Evolutionary conservation across 2,797 vertebrate species (phyloP), one percentile per base, ranked within the genome.

Genomic region (Oophaga sylvatica): DNA sequence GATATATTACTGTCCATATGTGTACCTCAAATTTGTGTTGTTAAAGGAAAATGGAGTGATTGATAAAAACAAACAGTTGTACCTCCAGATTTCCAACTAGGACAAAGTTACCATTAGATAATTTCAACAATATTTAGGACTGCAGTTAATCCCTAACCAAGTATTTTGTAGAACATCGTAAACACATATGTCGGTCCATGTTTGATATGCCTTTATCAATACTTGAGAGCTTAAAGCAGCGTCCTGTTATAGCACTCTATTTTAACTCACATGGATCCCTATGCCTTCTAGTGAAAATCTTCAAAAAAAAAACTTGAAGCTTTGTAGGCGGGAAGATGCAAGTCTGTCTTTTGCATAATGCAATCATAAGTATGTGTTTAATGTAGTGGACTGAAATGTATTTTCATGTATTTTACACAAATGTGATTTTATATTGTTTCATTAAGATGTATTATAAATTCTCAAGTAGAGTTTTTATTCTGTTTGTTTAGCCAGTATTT

Each of bases 401-500:
- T 96, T 95, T 96, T 96, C 96, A 31, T 96, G 95, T 98, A 95
- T 95, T 96, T 96, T 95, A 96, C 95, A 96, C 96, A 96, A 96
- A 97, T 97, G 96, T 97, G 97, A 97, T 96, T 97, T 96, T 85
- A 92, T 96, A 95, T 93, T 95, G 95, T 96, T 96, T 96, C 95
- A 95, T 95, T 95, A 95, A 96, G 96, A 96, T 97, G 95, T 97
- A 95, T 96, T 96, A 95, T 95, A 95, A 96, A 92, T 94, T 96
- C 95, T 95, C 96, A 93, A 94, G 93, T 97, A 96, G 95, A 96
- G 93, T 93, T 93, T 85, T 80, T 93, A 93, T 92, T 95, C 93
- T 95, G 93, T 81, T 94, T 81, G 79, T 91, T 92, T 95, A 91
- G 90, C 90, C 94, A 94, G 95, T 95, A 93, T 87, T 87, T 94